These are phyloP conservation scores for Ascaphus truei DNA, from an alignment of 2,113 vertebrate species.

Conservation along the genomic window DNA sequence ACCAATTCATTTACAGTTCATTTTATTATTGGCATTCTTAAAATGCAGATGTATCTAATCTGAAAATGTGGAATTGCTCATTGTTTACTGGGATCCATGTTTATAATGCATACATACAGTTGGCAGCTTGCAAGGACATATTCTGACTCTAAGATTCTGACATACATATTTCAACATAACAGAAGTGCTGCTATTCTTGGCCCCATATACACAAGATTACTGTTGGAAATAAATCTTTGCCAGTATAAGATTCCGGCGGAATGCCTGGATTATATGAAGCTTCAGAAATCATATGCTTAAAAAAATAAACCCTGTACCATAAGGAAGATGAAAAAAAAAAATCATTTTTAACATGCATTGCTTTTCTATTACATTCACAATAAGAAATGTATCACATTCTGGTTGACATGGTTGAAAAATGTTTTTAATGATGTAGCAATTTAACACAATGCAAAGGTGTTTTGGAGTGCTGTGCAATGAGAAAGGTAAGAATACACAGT, in stretches of 20 bases:
- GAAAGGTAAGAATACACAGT: too few relatives aligned
- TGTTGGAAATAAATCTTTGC: conserved; percentile 19
- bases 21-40: too few relatives aligned
- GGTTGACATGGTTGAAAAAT: too few relatives aligned
- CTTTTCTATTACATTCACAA: not conserved
- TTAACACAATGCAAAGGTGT: too few relatives aligned
- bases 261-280: conserved; percentile 28
- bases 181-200: conserved; percentile 20
- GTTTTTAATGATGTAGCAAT: too few relatives aligned
- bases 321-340: conserved; percentile 1
- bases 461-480: not conserved
- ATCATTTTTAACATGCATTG: not conserved
- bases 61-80: conserved; percentile 8
- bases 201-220: conserved; percentile 14
- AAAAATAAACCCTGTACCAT: conserved; percentile 13
- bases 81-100: conserved; percentile 17
- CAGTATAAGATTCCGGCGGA: conserved; percentile 14
- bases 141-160: conserved; percentile 4
- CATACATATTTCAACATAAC: conserved; percentile 11
- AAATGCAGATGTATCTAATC: conserved; percentile 11
- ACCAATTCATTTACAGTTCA: too few relatives aligned
- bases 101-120: not conserved
- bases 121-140: conserved; percentile 6
- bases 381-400: not conserved
- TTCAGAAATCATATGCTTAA: conserved; percentile 20